Base-by-base conservation (phyloP, 2,888 invertebrate species). In the Archaeoteleia sp. region DNA sequence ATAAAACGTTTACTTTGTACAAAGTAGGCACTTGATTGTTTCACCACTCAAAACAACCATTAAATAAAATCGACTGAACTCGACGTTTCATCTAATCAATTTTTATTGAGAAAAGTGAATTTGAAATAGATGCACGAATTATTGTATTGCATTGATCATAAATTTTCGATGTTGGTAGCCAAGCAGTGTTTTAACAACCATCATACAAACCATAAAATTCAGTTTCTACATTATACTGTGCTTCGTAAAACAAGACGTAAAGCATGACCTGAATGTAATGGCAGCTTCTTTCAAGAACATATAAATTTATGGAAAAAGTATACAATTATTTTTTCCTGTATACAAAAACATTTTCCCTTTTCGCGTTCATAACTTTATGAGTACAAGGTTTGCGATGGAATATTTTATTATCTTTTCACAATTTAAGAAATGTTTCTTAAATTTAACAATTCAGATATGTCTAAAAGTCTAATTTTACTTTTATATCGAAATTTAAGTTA, bases 261-360 rank as follows among this genome's bases (percentile, higher is more conserved):
- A 46, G 13, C 39, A 32, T 40, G 40, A 46, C 32, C 39, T 39
- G 39, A 57, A 40, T 57, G 12, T 57, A 57, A 39, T 20, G 39
- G 27, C 30, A 40, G 23, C 25, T 48, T 34, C 42, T 58, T 40
- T 32, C 23, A 48, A 15, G 42, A 48, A 58, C 32, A 10, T 48
- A 58, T 48, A 48, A 48, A 58, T 58, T 25, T 35, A 15, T 20
- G 34, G 30, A 45, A 45, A 55, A 55, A 55, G 29, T 37, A 23
- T 20, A 15, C 55, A 17, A 45, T 55, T 55, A 29, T 46, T 55
- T 55, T 34, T 34, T 37, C 37, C 23, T 14, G n/a, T 9, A 20
- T 4, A 20, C 12, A n/a, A 45, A 54, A 54, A 35, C 35, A 35
- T 55, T 53, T 53, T 55, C 45, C 45, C 37, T 39, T 37, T 29